Evolutionary conservation across 1,140 invertebrate genomes (phyloP).

Genomic region (Meloidogyne hapla): DNA sequence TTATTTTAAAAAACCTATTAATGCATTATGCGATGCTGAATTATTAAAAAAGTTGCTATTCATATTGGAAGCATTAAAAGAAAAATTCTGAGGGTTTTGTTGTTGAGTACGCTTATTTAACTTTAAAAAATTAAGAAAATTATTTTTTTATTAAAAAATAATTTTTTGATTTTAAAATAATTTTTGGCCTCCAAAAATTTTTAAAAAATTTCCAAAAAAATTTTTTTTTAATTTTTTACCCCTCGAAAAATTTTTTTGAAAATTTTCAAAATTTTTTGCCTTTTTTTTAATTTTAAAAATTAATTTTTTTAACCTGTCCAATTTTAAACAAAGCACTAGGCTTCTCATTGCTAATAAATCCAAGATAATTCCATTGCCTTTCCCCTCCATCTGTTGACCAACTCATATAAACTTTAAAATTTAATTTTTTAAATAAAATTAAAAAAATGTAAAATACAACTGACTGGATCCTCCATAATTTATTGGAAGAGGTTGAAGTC

Average conservation of each 20-base stretch:
- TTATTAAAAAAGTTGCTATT: background rate
- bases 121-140: background rate
- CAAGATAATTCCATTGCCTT: slow-evolving; percentile 37
- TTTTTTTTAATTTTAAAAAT: background rate
- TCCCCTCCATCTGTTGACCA: slow-evolving; percentile 23
- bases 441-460: slow-evolving; percentile 24
- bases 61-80: background rate
- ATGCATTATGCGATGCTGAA: background rate
- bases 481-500: slow-evolving; percentile 39
- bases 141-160: no score
- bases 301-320: slow-evolving; percentile 31
- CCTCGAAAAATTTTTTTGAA: no score
- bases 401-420: slow-evolving; percentile 34
- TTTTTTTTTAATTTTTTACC: no score
- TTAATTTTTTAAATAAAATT: slow-evolving; percentile 1
- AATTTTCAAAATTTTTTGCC: no score
- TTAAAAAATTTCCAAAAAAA: no score
- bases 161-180: no score
- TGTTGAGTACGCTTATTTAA: background rate
- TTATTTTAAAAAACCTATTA: background rate
- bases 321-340: slow-evolving; percentile 47
- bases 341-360: slow-evolving; percentile 42
- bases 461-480: slow-evolving; percentile 40
- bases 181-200: no score
- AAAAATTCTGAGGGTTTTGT: background rate